Conservation (phyloP, 1,140 invertebrate genomes). For the Drosophila pachea region DNA sequence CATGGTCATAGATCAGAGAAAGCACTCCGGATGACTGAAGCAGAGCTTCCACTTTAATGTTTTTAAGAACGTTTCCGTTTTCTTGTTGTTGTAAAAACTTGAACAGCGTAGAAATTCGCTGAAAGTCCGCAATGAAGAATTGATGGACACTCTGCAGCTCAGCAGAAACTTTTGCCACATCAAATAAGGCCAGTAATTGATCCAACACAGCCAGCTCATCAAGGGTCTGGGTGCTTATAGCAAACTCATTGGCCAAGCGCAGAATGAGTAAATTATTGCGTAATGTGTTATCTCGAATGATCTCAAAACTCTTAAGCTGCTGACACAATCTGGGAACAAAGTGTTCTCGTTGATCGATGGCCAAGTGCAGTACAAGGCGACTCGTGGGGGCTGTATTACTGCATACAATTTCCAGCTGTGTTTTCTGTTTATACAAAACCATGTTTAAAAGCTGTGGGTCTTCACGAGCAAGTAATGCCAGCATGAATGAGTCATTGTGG, state of each 20-base stretch:
- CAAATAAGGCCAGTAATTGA: slow-evolving; percentile 40
- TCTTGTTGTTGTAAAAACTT: slow-evolving; percentile 54
- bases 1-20: slow-evolving; percentile 55
- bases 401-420: slow-evolving; percentile 16
- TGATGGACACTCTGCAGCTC: slow-evolving; percentile 59
- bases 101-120: slow-evolving; percentile 54
- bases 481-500: slow-evolving; percentile 37
- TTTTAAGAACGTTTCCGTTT: slow-evolving; percentile 28
- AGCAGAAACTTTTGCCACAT: slow-evolving; percentile 32
- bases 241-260: slow-evolving; percentile 65
- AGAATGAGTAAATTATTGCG: slow-evolving; percentile 67
- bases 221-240: slow-evolving; percentile 46
- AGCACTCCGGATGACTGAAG: slow-evolving; percentile 52
- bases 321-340: slow-evolving; percentile 60
- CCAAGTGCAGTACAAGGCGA: slow-evolving; percentile 54
- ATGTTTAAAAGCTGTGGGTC: slow-evolving; percentile 38
- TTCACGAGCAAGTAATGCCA: slow-evolving; percentile 49
- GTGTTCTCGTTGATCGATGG: slow-evolving; percentile 40
- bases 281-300: slow-evolving; percentile 45
- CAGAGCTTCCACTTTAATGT: slow-evolving; percentile 58
- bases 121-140: slow-evolving; percentile 70
- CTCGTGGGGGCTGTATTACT: slow-evolving; percentile 28
- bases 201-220: slow-evolving; percentile 58
- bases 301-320: slow-evolving; percentile 50
- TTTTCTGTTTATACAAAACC: slow-evolving; percentile 28